A percentile compares a stretch with the other conserved stretches of the same genome.
Evolutionary conservation across 64 coral and sea anemone genomes (phyloP).

Genomic region (Montipora foliosa): DNA sequence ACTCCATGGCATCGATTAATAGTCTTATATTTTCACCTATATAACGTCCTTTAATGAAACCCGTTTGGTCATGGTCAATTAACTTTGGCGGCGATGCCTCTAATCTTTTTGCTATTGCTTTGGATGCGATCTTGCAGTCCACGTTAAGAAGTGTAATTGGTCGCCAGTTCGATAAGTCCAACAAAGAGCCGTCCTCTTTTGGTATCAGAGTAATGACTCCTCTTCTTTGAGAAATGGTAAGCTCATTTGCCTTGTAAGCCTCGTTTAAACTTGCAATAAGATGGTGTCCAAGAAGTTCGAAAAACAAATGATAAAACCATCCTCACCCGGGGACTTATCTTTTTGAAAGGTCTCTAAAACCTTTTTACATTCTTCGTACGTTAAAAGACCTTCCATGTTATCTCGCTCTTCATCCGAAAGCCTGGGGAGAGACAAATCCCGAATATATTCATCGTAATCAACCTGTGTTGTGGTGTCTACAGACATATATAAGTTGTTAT

Average conservation of each 20-base stretch:
- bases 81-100: constrained; percentile 10
- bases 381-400: background rate
- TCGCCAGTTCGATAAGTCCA: constrained; percentile 1
- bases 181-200: constrained; percentile 2
- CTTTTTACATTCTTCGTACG: constrained; percentile 9
- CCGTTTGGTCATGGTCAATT: constrained; percentile 47
- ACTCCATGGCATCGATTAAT: constrained; percentile 11
- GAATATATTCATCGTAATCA: background rate
- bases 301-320: background rate
- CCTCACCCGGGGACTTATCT: constrained; percentile 9
- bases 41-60: background rate
- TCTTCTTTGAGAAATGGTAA: constrained; percentile 40
- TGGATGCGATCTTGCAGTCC: background rate
- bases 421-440: background rate
- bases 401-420: background rate
- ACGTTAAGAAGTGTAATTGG: constrained; percentile 38
- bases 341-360: constrained; percentile 1
- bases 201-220: constrained; percentile 45
- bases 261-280: background rate
- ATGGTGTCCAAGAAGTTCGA: background rate
- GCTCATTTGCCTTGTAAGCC: constrained; percentile 1
- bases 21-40: constrained; percentile 45
- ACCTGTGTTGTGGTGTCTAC: background rate
- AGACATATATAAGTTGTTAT: constrained; percentile 6
- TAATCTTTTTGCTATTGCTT: constrained; percentile 47